These are phyloP conservation scores for Bombus sylvicola DNA, from an alignment of 1,140 invertebrate genomes.

Conservation along the genomic window DNA sequence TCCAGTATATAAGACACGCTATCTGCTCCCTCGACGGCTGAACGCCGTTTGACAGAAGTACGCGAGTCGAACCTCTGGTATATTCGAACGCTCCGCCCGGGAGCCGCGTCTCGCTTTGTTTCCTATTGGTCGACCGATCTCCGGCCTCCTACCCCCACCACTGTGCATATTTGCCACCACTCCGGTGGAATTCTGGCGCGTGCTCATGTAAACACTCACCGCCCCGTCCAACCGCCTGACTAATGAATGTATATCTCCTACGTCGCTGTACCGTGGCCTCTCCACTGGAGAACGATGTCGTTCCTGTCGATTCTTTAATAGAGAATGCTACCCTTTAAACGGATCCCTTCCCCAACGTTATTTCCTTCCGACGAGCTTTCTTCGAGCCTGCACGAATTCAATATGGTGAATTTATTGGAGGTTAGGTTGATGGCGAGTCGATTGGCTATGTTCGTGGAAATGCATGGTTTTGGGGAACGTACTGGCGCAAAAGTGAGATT, in stretches of 20 bases:
- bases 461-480: background rate
- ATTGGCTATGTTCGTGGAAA: background rate
- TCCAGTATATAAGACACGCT: background rate
- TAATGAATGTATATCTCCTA: conserved; percentile 14
- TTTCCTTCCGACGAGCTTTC: background rate
- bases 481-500: too few relatives aligned
- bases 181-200: conserved; percentile 54
- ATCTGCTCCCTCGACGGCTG: conserved; percentile 71
- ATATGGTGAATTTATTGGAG: background rate
- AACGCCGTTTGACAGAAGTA: conserved; percentile 76
- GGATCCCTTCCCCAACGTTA: too few relatives aligned
- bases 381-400: background rate
- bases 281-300: conserved; percentile 42
- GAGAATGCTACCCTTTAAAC: conserved; percentile 11
- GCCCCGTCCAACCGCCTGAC: conserved; percentile 43
- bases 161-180: background rate
- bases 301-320: conserved; percentile 20
- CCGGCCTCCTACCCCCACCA: conserved; percentile 48
- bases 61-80: conserved; percentile 64
- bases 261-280: conserved; percentile 48
- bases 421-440: background rate
- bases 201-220: conserved; percentile 45
- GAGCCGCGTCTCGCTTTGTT: background rate
- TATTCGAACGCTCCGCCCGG: conserved; percentile 74
- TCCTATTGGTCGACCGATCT: conserved; percentile 55